Conservation (phyloP, 2,113 vertebrate species). For the Sciurus niger region DNA sequence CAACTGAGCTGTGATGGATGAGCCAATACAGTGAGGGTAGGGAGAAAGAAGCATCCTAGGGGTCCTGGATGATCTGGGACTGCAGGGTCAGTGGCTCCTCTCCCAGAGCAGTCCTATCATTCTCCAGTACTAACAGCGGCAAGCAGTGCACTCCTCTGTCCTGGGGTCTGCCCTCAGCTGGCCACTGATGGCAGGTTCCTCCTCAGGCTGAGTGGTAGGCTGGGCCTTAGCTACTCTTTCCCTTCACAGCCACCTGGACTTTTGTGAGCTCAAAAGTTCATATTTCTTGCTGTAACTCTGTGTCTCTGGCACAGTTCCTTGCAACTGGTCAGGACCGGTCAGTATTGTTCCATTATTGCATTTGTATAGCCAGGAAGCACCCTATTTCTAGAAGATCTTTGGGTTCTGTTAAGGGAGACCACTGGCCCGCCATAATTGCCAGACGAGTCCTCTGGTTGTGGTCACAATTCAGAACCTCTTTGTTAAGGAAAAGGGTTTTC, state of each 20-base stretch:
- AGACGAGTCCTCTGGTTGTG: background rate
- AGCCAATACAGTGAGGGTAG: background rate
- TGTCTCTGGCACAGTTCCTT: background rate
- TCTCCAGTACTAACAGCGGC: background rate
- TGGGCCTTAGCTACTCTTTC: background rate
- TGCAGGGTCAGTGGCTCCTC: background rate
- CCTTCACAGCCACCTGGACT: background rate
- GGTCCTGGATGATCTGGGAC: too few relatives aligned
- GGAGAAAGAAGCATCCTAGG: background rate
- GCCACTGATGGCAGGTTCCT: background rate
- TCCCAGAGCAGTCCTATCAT: background rate
- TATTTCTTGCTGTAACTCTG: background rate
- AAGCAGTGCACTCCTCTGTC: background rate
- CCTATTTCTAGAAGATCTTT: background rate
- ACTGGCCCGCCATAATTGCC: background rate
- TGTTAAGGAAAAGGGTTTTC: background rate
- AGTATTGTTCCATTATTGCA: fast-evolving
- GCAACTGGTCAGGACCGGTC: background rate
- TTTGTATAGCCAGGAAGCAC: background rate
- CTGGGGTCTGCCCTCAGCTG: background rate
- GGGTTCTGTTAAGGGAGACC: background rate
- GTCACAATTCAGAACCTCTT: background rate
- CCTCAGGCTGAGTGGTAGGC: background rate
- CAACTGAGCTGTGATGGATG: too few relatives aligned
- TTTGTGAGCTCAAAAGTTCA: background rate